Evolutionary conservation across 1,140 invertebrate species (phyloP), one percentile per base, ranked within the genome.

Genomic region (Drosophila hydei): DNA sequence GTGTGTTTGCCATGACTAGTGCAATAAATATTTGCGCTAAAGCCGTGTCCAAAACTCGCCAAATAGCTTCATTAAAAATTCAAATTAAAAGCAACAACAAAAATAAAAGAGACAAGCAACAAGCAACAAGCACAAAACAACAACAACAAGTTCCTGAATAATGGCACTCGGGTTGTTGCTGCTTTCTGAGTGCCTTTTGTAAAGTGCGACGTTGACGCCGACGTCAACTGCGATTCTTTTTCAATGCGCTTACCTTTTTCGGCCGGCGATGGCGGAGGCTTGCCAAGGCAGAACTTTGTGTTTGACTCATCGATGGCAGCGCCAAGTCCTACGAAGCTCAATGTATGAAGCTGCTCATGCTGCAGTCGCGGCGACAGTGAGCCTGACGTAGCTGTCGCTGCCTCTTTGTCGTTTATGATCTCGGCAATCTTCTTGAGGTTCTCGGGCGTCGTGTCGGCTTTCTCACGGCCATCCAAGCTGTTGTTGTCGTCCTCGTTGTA

Each of bases 381-480:
- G n/a, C 4, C 19, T 4, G 68, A 51, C n/a, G 75, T 54, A 11
- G 25, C 48, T 18, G 47, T 19, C 38, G 54, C 54, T n/a, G 55
- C 69, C 56, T 68, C 78, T 11, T 63, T 68, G 52, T 77, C 70
- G 23, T 69, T 63, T 62, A 91, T 91, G 50, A 91, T 87, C 74
- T 91, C 90, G 58, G 80, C 77, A 43, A 91, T 91, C 71, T 91
- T 91, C 75, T 90, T 91, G 30, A 91, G 67, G 59, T 91, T 91
- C 30, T 91, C 90, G 48, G 90, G 90, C 7, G 90, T 91, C 25
- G 85, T 84, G 56, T 91, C 90, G 59, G 83, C 72, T 75, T 91
- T 91, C 50, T 91, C 90, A 2, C 78, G 71, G 1, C 90, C 90
- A 65, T 90, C 87, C 40, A 88, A 89, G 55, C 80, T 85, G 52